Conservation (phyloP, 2,113 vertebrate genomes). For the Scatophagus argus region DNA sequence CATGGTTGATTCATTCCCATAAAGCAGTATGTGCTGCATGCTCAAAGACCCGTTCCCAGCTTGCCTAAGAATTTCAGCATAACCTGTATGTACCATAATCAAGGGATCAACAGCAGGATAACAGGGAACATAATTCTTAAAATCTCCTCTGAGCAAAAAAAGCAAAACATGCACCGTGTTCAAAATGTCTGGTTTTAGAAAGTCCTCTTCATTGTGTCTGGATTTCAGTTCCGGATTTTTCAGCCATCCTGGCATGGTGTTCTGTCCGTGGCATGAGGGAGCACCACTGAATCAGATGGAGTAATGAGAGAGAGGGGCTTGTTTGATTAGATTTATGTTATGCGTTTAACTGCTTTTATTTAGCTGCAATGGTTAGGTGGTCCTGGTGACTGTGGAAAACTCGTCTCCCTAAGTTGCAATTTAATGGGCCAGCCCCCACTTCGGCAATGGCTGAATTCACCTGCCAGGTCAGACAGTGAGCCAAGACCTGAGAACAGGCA, state of each 20-base stretch:
- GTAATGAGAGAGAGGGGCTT: constrained; percentile 74
- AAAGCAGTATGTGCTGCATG: constrained; percentile 72
- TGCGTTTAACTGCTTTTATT: constrained; percentile 82
- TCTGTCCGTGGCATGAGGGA: constrained; percentile 66
- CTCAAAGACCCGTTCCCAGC: constrained; percentile 71
- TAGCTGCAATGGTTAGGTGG: constrained; percentile 72
- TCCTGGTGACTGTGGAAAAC: constrained; percentile 72
- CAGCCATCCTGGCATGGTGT: constrained; percentile 68
- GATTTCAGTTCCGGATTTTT: constrained; percentile 59
- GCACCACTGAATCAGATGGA: constrained; percentile 61
- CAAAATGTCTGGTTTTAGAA: constrained; percentile 59
- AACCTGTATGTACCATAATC: constrained; percentile 76
- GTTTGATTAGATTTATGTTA: constrained; percentile 84
- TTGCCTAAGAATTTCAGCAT: constrained; percentile 74
- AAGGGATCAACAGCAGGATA: constrained; percentile 75
- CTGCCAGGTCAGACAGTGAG: constrained; percentile 65
- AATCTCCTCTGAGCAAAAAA: constrained; percentile 59
- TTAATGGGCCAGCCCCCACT: constrained; percentile 57
- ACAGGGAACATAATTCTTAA: constrained; percentile 71
- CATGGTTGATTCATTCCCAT: constrained; percentile 74
- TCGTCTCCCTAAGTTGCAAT: constrained; percentile 59
- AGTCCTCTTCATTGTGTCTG: constrained; percentile 58
- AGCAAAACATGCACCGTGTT: constrained; percentile 55
- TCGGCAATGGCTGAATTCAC: constrained; percentile 67
- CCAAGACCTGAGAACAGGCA: constrained; percentile 43